Evolutionary conservation across 2,888 invertebrate genomes (phyloP).

Genomic region (Rhodophaea formosa): DNA sequence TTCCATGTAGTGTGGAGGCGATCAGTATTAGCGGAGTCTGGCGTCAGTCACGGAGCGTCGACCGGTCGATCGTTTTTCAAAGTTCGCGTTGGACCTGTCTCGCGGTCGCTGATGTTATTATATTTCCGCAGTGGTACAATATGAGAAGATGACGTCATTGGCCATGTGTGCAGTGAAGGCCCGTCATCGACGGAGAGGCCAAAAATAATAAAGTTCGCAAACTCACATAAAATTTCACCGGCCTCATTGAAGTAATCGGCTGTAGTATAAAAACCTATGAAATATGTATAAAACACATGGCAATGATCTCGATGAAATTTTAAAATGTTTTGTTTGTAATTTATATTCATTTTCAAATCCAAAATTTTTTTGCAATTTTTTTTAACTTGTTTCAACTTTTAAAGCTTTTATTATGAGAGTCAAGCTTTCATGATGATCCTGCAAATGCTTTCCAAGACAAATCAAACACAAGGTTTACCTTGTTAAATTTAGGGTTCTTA

Average conservation of each 20-base stretch:
- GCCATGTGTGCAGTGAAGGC: conserved; percentile 46
- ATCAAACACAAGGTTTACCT: no score
- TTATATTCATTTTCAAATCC: no score
- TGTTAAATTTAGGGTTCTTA: no score
- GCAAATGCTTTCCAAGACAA: no score
- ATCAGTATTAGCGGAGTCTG: not conserved
- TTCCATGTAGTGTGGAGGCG: not conserved
- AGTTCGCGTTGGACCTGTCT: conserved; percentile 21
- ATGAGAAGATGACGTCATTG: conserved; percentile 41
- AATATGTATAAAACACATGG: not conserved
- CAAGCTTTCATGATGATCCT: no score
- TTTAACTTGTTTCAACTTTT: no score
- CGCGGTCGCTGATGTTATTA: not conserved
- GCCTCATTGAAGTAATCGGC: conserved; percentile 11
- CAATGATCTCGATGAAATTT: not conserved
- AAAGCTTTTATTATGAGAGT: no score
- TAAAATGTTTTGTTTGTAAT: no score
- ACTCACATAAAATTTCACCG: conserved; percentile 26
- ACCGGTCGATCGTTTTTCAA: conserved; percentile 30
- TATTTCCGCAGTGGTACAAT: conserved; percentile 4
- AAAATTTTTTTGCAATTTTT: no score
- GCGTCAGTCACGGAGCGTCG: conserved; percentile 8
- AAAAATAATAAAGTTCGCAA: conserved; percentile 47
- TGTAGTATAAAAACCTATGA: not conserved
- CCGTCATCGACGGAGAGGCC: conserved; percentile 42